Evolutionary conservation across 2,888 invertebrate species (phyloP).

Genomic region (Drosophila stalkeri): DNA sequence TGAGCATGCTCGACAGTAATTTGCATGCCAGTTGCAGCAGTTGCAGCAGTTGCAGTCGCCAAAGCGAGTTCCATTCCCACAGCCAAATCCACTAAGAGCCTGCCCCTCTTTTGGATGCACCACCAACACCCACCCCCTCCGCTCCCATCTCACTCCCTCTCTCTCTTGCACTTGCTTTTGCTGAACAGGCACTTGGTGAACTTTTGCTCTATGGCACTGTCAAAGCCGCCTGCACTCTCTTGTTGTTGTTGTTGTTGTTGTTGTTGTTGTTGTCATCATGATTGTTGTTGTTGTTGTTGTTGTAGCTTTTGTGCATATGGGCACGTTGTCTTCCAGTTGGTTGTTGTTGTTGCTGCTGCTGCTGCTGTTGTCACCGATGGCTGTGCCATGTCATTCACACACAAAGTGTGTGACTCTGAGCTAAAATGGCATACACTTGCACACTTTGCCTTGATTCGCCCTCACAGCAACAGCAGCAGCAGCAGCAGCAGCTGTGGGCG

Average conservation of each 20-base stretch:
- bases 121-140: background rate
- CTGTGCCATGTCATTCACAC: conserved; percentile 77
- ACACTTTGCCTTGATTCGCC: conserved; percentile 69
- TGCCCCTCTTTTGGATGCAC: background rate
- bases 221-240: conserved; percentile 70
- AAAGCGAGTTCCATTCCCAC: conserved; percentile 40
- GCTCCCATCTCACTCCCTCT: too few relatives aligned
- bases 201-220: conserved; percentile 44
- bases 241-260: conserved; percentile 25
- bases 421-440: conserved; percentile 76
- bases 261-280: conserved; percentile 22
- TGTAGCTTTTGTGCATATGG: conserved; percentile 69
- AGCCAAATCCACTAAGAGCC: conserved; percentile 22
- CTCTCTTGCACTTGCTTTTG: background rate
- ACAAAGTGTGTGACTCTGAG: conserved; percentile 73
- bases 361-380: conserved; percentile 44
- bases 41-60: conserved; percentile 63
- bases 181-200: conserved; percentile 35
- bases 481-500: conserved; percentile 18
- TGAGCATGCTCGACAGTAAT: conserved; percentile 79
- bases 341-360: conserved; percentile 29
- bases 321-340: conserved; percentile 58
- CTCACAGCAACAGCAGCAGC: conserved; percentile 23
- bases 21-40: conserved; percentile 78
- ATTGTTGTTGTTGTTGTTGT: conserved; percentile 33